A percentile compares a stretch with the other conserved stretches of the same genome.
phyloP scores from a whole-genome alignment of 1,140 invertebrate genomes.

The Thaumatotibia leucotreta region DNA sequence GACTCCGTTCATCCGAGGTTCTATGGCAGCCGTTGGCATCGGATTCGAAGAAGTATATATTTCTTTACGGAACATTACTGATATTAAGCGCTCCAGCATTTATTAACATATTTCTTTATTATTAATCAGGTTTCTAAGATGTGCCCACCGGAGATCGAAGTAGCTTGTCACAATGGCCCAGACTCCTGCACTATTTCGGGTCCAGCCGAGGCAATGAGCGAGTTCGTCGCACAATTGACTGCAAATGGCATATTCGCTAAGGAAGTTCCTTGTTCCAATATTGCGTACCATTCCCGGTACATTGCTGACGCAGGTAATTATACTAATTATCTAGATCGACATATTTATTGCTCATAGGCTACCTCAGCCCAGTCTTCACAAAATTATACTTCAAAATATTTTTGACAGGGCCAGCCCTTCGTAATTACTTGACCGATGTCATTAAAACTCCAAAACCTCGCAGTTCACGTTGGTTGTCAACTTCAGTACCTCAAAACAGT shows the following conservation, averaged over 20 bases:
- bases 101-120: not conserved
- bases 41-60: conserved; percentile 64
- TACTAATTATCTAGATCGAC: not conserved
- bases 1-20: conserved; percentile 81
- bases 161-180: conserved; percentile 88
- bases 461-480: conserved; percentile 89
- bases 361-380: too few species aligned
- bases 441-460: conserved; percentile 81
- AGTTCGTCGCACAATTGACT: conserved; percentile 80
- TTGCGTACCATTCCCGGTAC: conserved; percentile 86
- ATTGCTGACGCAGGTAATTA: conserved; percentile 77
- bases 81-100: not conserved
- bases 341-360: too few species aligned
- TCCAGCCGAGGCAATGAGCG: conserved; percentile 78
- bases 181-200: conserved; percentile 88
- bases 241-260: conserved; percentile 84
- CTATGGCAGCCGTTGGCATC: conserved; percentile 85
- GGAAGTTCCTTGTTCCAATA: conserved; percentile 83
- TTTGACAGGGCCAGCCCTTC: conserved; percentile 79
- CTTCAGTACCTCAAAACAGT: conserved; percentile 84
- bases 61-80: too few species aligned
- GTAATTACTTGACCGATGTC: conserved; percentile 83
- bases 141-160: conserved; percentile 80
- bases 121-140: conserved; percentile 68
- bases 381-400: not conserved